Evolutionary conservation across 2,113 vertebrate species (phyloP).

Genomic region (Glaucomys volans): DNA sequence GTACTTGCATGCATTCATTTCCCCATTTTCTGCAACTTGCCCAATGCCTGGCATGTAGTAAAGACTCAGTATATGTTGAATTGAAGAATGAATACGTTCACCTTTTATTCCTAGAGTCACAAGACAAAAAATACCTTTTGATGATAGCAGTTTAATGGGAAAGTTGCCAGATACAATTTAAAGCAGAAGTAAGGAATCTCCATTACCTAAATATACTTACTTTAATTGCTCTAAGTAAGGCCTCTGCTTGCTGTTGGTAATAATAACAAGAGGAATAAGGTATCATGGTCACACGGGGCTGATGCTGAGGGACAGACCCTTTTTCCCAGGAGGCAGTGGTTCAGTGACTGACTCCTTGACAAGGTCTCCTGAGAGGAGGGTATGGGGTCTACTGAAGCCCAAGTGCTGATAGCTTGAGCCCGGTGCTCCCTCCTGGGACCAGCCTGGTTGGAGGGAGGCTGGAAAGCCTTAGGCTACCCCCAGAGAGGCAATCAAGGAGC

Average conservation of each 20-base stretch:
- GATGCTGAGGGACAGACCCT: neutral
- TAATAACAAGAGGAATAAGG: neutral
- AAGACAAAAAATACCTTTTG: neutral
- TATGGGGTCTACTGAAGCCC: neutral
- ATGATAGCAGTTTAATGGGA: neutral
- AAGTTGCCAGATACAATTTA: neutral
- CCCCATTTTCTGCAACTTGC: neutral
- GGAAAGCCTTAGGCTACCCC: neutral
- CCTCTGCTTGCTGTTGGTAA: neutral
- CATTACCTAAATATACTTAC: neutral
- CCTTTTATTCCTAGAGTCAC: neutral
- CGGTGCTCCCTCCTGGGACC: neutral
- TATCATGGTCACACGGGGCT: neutral
- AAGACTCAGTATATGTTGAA: neutral
- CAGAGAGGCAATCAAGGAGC: slow-evolving; percentile 25
- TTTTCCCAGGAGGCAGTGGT: neutral
- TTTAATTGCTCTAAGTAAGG: neutral
- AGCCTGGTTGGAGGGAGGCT: neutral
- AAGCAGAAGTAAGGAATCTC: neutral
- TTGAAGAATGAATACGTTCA: neutral
- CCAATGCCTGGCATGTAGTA: neutral
- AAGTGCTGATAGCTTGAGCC: neutral
- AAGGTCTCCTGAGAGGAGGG: neutral
- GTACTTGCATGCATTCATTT: neutral
- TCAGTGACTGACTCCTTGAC: neutral